Percentiles rank a stretch among this genome's conserved stretches.
Conservation (phyloP, 2,113 vertebrate species). For the Atlantisia rogersi region DNA sequence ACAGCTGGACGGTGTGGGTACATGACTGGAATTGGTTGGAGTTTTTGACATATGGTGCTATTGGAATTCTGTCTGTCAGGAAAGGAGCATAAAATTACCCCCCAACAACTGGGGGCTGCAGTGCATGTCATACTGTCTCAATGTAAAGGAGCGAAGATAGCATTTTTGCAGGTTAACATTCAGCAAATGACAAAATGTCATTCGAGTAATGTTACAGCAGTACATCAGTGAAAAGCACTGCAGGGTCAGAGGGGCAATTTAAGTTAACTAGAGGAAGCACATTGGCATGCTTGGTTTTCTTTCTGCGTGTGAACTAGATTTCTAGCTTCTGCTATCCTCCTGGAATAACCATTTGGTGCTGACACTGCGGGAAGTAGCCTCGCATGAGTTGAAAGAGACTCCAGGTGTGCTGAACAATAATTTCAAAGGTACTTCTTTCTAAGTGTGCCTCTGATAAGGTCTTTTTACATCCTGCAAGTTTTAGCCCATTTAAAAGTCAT, state of each 20-base stretch:
- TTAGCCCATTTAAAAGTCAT: not conserved
- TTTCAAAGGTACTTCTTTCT: not conserved
- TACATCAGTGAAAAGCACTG: not conserved
- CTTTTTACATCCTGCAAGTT: not conserved
- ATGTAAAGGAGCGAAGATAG: slow-evolving; percentile 12
- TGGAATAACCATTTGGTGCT: slow-evolving; percentile 5
- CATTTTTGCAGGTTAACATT: slow-evolving; percentile 41
- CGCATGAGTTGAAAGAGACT: not conserved
- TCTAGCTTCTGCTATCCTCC: not conserved
- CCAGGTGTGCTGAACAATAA: slow-evolving; percentile 18
- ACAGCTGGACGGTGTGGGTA: slow-evolving; percentile 76
- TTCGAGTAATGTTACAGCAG: not conserved
- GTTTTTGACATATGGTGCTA: slow-evolving; percentile 73
- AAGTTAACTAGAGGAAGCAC: slow-evolving; percentile 10
- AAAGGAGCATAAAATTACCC: slow-evolving; percentile 59
- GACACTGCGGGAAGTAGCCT: not conserved
- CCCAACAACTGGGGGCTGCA: slow-evolving; percentile 35
- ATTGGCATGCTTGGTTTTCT: not conserved
- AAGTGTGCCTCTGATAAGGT: not conserved
- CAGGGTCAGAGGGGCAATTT: slow-evolving; percentile 9
- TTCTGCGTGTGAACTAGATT: not conserved
- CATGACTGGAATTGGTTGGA: slow-evolving; percentile 75
- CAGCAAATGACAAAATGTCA: slow-evolving; percentile 45
- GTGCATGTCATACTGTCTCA: not conserved
- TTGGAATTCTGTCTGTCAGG: slow-evolving; percentile 62